phyloP scores from a whole-genome alignment of 2,888 invertebrate species.

The Amiota communis region DNA sequence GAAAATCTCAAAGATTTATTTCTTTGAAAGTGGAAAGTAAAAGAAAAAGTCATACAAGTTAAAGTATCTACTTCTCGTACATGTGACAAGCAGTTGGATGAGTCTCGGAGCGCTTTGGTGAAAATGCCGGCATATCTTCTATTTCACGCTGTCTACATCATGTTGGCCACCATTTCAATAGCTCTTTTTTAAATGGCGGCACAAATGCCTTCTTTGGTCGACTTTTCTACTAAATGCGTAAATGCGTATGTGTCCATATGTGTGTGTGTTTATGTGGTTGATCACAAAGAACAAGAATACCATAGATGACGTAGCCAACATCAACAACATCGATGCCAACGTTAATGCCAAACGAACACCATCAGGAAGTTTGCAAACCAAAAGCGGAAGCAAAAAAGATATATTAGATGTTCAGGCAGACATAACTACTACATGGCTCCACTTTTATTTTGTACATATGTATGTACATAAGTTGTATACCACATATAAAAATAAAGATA shows the following conservation, averaged over 20 bases:
- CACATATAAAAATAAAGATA: too few relatives aligned
- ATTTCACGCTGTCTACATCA: slow-evolving; percentile 41
- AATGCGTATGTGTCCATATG: slow-evolving; percentile 17
- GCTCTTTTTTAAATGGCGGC: slow-evolving; percentile 55
- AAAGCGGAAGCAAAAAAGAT: slow-evolving; percentile 65
- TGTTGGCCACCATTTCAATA: not conserved
- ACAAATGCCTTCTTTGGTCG: slow-evolving; percentile 2
- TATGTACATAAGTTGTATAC: too few relatives aligned
- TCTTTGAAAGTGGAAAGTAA: slow-evolving; percentile 40
- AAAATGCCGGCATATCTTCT: slow-evolving; percentile 32
- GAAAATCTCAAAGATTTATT: slow-evolving; percentile 65
- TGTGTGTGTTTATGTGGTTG: slow-evolving; percentile 12
- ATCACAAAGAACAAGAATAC: slow-evolving; percentile 33
- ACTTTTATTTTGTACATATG: slow-evolving; percentile 33
- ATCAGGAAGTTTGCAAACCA: slow-evolving; percentile 66
- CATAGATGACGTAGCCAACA: slow-evolving; percentile 46
- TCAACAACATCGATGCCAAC: not conserved
- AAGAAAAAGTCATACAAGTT: slow-evolving; percentile 8
- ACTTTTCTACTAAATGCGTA: slow-evolving; percentile 1
- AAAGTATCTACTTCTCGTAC: slow-evolving; percentile 7
- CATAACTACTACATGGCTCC: slow-evolving; percentile 48
- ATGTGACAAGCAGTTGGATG: slow-evolving; percentile 43
- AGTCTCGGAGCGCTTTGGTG: too few relatives aligned
- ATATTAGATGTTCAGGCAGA: slow-evolving; percentile 66
- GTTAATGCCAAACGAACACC: slow-evolving; percentile 1